phyloP scores from a whole-genome alignment of 1,140 invertebrate species.

The Zaprionus camerounensis region DNA sequence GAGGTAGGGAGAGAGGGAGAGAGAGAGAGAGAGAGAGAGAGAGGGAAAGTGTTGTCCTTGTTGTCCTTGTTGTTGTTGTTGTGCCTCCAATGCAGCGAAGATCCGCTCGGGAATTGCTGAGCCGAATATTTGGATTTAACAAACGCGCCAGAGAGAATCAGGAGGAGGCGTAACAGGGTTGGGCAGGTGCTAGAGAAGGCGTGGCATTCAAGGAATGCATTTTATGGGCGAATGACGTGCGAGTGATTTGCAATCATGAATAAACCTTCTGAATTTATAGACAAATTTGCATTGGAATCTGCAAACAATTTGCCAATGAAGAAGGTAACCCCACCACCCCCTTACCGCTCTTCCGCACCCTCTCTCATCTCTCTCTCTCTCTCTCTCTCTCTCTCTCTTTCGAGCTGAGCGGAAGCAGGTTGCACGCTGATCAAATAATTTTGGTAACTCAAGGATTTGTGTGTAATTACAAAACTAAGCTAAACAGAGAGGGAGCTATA shows the following conservation, averaged over 20 bases:
- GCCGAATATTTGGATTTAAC: neutral
- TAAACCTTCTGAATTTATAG: slow-evolving; percentile 25
- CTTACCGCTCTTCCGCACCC: neutral
- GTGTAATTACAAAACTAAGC: slow-evolving; percentile 61
- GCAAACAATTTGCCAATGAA: slow-evolving; percentile 28
- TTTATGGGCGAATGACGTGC: slow-evolving; percentile 9
- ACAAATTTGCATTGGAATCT: slow-evolving; percentile 31
- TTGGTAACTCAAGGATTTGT: slow-evolving; percentile 54
- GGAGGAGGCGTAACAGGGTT: neutral
- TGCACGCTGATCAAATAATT: slow-evolving; percentile 58
- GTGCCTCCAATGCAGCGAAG: neutral
- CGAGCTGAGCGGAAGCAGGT: neutral
- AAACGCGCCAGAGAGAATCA: neutral
- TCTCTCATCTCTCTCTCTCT: neutral
- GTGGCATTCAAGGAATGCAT: slow-evolving; percentile 11
- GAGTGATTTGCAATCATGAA: slow-evolving; percentile 29
- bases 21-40: neutral
- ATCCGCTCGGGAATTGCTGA: neutral
- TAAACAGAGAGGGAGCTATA: too few relatives aligned
- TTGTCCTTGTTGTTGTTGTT: neutral
- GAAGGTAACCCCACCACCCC: slow-evolving; percentile 1
- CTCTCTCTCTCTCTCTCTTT: neutral
- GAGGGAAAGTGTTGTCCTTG: neutral
- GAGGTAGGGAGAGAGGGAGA: neutral
- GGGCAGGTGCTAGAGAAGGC: neutral